A percentile compares a stretch with the other conserved stretches of the same genome.
phyloP scores from a whole-genome alignment of 37 sponge, comb jelly and placozoan genomes.

The Lycopodina hypogea region DNA sequence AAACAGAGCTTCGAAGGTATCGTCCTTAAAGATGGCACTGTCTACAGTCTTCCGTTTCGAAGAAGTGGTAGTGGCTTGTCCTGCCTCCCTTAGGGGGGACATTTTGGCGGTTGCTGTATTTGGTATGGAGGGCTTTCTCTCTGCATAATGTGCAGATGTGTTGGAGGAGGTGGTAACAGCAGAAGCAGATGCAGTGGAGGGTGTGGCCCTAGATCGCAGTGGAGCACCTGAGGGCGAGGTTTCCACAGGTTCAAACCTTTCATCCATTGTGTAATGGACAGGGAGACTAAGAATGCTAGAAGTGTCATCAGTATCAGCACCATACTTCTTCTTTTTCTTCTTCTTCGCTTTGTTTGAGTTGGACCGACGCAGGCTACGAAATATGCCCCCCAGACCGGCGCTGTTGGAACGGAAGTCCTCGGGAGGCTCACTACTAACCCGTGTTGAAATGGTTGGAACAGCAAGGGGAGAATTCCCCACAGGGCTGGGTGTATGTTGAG shows the following conservation, averaged over 20 bases:
- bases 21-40: conserved; percentile 33
- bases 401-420: neutral
- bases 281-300: conserved; percentile 51
- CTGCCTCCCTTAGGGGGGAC: neutral
- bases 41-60: conserved; percentile 17
- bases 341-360: conserved; percentile 22
- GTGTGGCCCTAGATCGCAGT: neutral
- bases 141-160: neutral
- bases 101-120: neutral
- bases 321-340: conserved; percentile 13
- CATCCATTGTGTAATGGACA: neutral
- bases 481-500: conserved; percentile 16
- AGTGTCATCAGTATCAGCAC: conserved; percentile 27
- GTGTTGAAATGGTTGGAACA: neutral
- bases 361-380: conserved; percentile 13
- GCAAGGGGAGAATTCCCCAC: conserved; percentile 3
- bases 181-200: neutral
- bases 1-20: conserved; percentile 28
- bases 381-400: conserved; percentile 14
- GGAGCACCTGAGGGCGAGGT: neutral
- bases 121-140: neutral
- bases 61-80: neutral
- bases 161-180: too few species aligned
- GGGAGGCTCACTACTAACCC: conserved; percentile 10
- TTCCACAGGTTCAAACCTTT: conserved; percentile 16